Percentiles rank a stretch among this genome's conserved stretches.
phyloP scores from a whole-genome alignment of 2,888 invertebrate species.

The Caenorhabditis panamensis region DNA sequence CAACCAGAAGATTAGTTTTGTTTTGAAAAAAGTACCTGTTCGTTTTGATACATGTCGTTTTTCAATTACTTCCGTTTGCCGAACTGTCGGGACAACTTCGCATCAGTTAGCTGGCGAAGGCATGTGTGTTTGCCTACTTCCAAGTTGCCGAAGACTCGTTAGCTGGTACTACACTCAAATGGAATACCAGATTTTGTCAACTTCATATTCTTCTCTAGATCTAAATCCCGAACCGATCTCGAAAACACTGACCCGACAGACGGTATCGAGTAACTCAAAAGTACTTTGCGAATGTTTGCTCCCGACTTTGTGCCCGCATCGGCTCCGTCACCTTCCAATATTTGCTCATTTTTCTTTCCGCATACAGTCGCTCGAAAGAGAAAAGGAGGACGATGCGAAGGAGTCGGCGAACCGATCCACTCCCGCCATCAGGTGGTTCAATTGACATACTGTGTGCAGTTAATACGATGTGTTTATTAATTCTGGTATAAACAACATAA shows the following conservation, averaged over 20 bases:
- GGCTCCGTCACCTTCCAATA: slow-evolving; percentile 58
- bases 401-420: slow-evolving; percentile 46
- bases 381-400: slow-evolving; percentile 16
- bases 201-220: too few relatives aligned
- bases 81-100: too few relatives aligned
- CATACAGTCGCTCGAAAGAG: slow-evolving; percentile 43
- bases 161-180: too few relatives aligned
- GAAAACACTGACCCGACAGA: slow-evolving; percentile 35
- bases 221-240: slow-evolving; percentile 7
- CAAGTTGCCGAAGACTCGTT: too few relatives aligned
- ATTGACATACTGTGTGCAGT: slow-evolving; percentile 55
- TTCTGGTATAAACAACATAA: slow-evolving; percentile 21
- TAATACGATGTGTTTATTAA: slow-evolving; percentile 52
- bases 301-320: slow-evolving; percentile 55
- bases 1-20: too few relatives aligned
- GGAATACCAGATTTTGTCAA: too few relatives aligned
- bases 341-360: slow-evolving; percentile 52
- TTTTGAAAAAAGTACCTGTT: too few relatives aligned
- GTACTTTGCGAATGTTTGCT: slow-evolving; percentile 56
- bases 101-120: too few relatives aligned
- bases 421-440: slow-evolving; percentile 52
- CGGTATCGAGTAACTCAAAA: slow-evolving; percentile 59
- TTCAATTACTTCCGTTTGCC: too few relatives aligned
- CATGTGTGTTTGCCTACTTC: too few relatives aligned
- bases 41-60: too few relatives aligned